A percentile compares a stretch with the other conserved stretches of the same genome.
phyloP scores from a whole-genome alignment of 2,888 invertebrate species.

The Pachydiplax longipennis region DNA sequence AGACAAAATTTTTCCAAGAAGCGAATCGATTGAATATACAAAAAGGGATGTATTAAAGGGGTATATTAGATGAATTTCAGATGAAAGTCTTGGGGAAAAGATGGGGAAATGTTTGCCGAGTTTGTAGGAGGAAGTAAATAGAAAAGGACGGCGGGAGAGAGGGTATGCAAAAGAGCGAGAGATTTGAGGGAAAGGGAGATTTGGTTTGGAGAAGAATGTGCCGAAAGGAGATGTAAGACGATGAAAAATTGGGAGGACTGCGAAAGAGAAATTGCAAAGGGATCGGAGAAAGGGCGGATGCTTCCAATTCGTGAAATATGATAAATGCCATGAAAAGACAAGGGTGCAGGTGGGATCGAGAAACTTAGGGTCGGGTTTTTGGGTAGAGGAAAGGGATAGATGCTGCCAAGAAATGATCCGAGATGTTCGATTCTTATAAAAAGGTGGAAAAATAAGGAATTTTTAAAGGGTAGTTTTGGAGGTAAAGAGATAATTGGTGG shows the following conservation, averaged over 20 bases:
- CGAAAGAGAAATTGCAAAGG: background rate
- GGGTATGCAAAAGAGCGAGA: background rate
- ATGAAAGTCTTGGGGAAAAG: background rate
- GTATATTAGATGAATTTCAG: background rate
- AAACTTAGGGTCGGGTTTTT: background rate
- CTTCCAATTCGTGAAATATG: background rate
- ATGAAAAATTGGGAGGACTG: conserved; percentile 25
- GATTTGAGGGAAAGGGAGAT: background rate
- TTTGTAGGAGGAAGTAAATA: background rate
- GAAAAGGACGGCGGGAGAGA: background rate
- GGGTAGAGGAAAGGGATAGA: background rate
- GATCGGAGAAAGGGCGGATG: background rate
- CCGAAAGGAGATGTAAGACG: background rate
- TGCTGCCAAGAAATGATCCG: background rate
- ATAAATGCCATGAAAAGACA: conserved; percentile 1
- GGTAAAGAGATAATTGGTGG: too few species aligned
- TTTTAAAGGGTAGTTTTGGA: background rate
- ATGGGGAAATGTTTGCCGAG: background rate
- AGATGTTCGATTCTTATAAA: conserved; percentile 24
- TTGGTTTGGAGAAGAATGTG: background rate
- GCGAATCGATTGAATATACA: background rate
- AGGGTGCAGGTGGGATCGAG: conserved; percentile 23
- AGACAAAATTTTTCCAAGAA: background rate
- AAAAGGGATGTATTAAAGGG: too few species aligned
- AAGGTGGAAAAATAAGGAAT: background rate